Evolutionary conservation across 2,888 invertebrate genomes (phyloP), one percentile per base, ranked within the genome.

Genomic region (Petrolisthes manimaculis): DNA sequence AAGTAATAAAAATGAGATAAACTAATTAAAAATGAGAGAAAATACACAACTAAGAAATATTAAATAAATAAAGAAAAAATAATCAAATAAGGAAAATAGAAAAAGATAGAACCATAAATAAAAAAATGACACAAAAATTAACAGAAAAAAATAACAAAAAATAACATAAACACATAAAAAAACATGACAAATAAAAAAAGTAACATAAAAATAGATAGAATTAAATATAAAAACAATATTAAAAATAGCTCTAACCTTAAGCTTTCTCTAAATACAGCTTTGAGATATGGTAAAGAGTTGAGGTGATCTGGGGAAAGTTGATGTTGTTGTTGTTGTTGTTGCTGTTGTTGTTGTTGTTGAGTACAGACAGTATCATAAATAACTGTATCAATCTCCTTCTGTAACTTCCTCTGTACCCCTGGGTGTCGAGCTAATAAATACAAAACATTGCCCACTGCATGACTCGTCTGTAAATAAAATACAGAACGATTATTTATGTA

Each of bases 211-310:
- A n/a, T n/a, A n/a, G n/a, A n/a, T n/a, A n/a, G n/a, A n/a, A n/a
- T n/a, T 37, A 37, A 1, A 37, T 37, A 37, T 0, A 37, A 37
- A 37, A 37, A 37, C 37, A 37, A 37, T 37, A 37, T 37, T 1
- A 37, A 1, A 37, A 37, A 37, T 37, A 37, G 37, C 4, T 3
- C 86, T 14, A 8, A 87, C 87, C 87, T 87, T n/a, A 87, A 24
- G 4, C 85, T 78, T 78, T 89, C 89, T 56, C 85, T 75, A 82
- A 89, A 86, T 12, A 82, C 82, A 24, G 89, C 89, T 69, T 86
- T 85, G 37, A 82, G 61, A 78, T 89, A 89, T 51, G 89, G 51
- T 9, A 89, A 83, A 9, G 69, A 18, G 3, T 54, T 12, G 4
- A 89, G 78, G 21, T 89, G 89, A 5, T 81, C 75, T 3, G 80